Evolutionary conservation across 2,113 vertebrate genomes (phyloP).

Genomic region (Vireo altiloquus): DNA sequence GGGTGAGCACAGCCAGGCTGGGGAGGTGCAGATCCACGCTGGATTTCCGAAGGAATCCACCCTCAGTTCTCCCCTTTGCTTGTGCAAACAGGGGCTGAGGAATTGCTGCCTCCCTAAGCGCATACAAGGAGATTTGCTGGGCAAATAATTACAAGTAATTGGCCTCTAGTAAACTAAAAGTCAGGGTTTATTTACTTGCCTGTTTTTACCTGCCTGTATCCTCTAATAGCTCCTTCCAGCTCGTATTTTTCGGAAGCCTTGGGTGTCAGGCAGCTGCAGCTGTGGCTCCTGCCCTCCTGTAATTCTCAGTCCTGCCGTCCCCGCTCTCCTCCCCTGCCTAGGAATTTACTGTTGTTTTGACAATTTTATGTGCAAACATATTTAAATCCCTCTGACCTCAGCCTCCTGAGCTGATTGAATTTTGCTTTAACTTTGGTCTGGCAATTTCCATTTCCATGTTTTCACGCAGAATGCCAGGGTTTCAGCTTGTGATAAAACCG

Average conservation of each 20-base stretch:
- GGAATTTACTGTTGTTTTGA: neutral
- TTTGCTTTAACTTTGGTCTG: neutral
- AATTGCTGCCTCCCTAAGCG: neutral
- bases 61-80: rapidly evolving
- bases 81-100: neutral
- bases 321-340: neutral
- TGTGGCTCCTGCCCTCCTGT: neutral
- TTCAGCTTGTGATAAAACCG: neutral
- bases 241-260: neutral
- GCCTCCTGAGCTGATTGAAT: neutral
- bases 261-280: neutral
- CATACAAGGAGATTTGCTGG: neutral
- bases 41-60: rapidly evolving
- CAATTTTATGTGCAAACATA: neutral
- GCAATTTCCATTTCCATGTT: neutral
- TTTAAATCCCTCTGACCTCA: neutral
- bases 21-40: rapidly evolving
- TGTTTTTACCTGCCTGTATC: neutral
- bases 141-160: neutral
- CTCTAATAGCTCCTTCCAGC: neutral
- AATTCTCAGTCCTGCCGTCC: neutral
- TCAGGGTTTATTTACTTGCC: neutral
- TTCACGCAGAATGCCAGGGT: neutral
- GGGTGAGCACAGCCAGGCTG: neutral
- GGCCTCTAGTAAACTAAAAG: neutral